These are phyloP conservation scores for Polyodon spathula DNA, from an alignment of 2,113 vertebrate genomes.

Conservation along the genomic window DNA sequence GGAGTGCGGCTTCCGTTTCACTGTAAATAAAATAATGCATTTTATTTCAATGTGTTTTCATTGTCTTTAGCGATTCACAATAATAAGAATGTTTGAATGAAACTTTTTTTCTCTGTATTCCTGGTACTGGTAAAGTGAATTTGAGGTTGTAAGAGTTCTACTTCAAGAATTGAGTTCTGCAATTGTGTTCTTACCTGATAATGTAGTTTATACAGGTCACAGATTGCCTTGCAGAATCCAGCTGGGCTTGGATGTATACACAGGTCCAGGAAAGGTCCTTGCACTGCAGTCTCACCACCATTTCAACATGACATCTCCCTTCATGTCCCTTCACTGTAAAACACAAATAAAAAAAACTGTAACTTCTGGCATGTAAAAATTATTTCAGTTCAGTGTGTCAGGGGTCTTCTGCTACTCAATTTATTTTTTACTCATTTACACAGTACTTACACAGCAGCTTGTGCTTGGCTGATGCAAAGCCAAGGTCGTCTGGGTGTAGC, in stretches of 20 bases:
- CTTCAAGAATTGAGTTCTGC: too few species aligned
- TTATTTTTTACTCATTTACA: not conserved
- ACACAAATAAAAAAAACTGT: not conserved
- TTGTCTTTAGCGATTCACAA: not conserved
- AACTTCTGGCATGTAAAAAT: not conserved
- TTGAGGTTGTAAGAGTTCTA: too few species aligned
- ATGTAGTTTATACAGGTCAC: conserved; percentile 52
- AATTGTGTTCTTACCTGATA: conserved; percentile 44
- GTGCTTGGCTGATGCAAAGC: conserved; percentile 43
- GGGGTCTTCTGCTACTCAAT: too few species aligned
- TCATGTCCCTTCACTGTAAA: conserved; percentile 39
- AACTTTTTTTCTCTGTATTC: not conserved
- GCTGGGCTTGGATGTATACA: conserved; percentile 38
- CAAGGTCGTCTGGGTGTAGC: conserved; percentile 63
- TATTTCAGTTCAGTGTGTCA: not conserved
- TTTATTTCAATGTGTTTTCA: not conserved
- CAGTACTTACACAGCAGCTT: conserved; percentile 53
- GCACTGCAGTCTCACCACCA: conserved; percentile 50
- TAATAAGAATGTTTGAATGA: not conserved
- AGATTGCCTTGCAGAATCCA: conserved; percentile 22
- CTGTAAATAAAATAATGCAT: conserved; percentile 27
- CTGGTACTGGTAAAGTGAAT: too few species aligned
- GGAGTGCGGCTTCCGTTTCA: conserved; percentile 49
- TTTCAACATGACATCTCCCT: conserved; percentile 30
- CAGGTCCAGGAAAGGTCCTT: conserved; percentile 51